Conservation (phyloP, 2,797 vertebrate genomes). For the Chelidonichthys spinosus region DNA sequence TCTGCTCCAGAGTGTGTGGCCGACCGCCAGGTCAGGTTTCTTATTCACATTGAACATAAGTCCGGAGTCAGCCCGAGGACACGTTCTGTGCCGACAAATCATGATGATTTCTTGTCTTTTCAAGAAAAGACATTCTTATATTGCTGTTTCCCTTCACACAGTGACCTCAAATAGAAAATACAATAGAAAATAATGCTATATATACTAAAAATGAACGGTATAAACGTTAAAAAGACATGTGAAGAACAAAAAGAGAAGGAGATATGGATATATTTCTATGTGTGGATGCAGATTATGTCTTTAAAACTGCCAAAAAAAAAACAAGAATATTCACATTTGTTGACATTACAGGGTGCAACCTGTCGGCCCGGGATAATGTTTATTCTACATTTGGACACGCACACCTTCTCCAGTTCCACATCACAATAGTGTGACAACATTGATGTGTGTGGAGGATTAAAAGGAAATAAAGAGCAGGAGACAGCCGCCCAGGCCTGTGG, state of each 20-base stretch:
- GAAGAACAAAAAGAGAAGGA: too few species aligned
- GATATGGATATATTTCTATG: too few species aligned
- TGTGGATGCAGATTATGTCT: slow-evolving; percentile 12
- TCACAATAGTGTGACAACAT: slow-evolving; percentile 9
- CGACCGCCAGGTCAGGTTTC: slow-evolving; percentile 63
- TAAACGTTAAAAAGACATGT: too few species aligned
- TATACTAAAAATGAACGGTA: too few species aligned
- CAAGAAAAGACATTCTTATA: too few species aligned
- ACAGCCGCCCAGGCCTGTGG: slow-evolving; percentile 55
- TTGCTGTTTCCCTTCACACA: too few species aligned
- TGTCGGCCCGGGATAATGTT: slow-evolving; percentile 29
- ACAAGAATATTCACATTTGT: slow-evolving; percentile 25
- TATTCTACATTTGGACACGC: slow-evolving; percentile 24
- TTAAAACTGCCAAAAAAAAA: slow-evolving; percentile 30
- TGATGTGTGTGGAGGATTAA: slow-evolving; percentile 27
- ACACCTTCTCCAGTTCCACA: slow-evolving; percentile 37
- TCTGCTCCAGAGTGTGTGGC: slow-evolving; percentile 50
- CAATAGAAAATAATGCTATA: too few species aligned
- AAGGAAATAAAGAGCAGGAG: neutral
- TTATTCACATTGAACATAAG: slow-evolving; percentile 44
- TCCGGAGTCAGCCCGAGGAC: slow-evolving; percentile 42
- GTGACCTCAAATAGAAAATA: too few species aligned
- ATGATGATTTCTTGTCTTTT: too few species aligned
- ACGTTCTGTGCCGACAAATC: slow-evolving; percentile 7
- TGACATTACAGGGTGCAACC: slow-evolving; percentile 37